These are phyloP conservation scores for Clostera curtula DNA, from an alignment of 2,888 invertebrate species.

Conservation along the genomic window DNA sequence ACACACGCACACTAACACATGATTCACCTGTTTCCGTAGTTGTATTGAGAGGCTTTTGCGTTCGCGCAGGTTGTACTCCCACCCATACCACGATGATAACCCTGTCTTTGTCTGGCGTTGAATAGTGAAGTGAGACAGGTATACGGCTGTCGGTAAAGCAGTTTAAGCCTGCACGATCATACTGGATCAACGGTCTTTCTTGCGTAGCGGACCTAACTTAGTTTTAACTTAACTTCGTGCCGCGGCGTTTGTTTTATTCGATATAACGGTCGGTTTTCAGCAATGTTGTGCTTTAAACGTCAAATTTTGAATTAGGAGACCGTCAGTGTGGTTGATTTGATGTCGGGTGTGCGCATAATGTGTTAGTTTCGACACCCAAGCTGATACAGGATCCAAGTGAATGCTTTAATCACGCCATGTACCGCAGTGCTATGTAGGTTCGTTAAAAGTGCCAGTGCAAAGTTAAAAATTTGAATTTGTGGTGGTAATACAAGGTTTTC, in stretches of 20 bases:
- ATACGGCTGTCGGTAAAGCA: conserved; percentile 56
- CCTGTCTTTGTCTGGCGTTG: conserved; percentile 30
- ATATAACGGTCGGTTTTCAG: conserved; percentile 45
- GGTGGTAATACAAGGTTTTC: conserved; percentile 42
- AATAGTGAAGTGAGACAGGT: conserved; percentile 34
- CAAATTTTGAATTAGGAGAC: conserved; percentile 39
- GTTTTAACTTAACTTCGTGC: conserved; percentile 64
- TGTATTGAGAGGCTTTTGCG: conserved; percentile 63
- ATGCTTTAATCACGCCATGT: conserved; percentile 66
- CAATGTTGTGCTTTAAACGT: conserved; percentile 55
- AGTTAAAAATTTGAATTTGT: conserved; percentile 61
- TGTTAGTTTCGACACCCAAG: conserved; percentile 31
- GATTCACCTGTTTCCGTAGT: conserved; percentile 67
- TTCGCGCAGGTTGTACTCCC: conserved; percentile 65
- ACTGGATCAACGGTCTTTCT: conserved; percentile 74
- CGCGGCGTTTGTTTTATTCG: conserved; percentile 52
- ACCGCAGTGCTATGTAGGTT: conserved; percentile 56
- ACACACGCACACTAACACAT: conserved; percentile 48
- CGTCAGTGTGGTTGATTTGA: conserved; percentile 39
- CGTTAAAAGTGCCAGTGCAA: conserved; percentile 66
- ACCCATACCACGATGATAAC: conserved; percentile 37
- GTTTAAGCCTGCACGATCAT: conserved; percentile 50
- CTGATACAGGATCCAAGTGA: conserved; percentile 54
- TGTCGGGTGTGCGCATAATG: conserved; percentile 28
- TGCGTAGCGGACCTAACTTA: conserved; percentile 64